These are phyloP conservation scores for Virgularia gustaviana DNA, from an alignment of 92 coral and sea anemone species.

Conservation along the genomic window DNA sequence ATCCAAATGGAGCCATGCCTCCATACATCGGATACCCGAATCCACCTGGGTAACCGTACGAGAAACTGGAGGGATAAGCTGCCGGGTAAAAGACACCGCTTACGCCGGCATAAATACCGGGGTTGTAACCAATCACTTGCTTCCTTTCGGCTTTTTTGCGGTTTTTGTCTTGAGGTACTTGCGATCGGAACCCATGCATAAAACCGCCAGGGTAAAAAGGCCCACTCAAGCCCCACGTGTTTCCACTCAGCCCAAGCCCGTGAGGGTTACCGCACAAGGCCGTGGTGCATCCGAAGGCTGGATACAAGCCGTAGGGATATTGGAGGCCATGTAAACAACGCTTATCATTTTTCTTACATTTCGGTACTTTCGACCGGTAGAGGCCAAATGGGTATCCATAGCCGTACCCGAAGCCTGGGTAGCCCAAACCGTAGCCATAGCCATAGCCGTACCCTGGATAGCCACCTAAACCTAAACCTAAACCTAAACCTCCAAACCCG, in stretches of 20 bases:
- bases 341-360: constrained; percentile 22
- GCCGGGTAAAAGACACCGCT: constrained; percentile 24
- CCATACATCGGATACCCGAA: background rate
- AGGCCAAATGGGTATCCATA: constrained; percentile 13
- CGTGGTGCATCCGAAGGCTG: constrained; percentile 23
- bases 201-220: constrained; percentile 29
- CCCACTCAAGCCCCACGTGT: constrained; percentile 10
- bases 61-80: background rate
- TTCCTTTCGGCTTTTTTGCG: constrained; percentile 38
- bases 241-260: constrained; percentile 1
- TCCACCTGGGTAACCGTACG: constrained; percentile 9
- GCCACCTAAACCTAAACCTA: constrained; percentile 19
- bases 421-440: background rate
- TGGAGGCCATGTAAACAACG: constrained; percentile 18
- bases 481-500: constrained; percentile 7
- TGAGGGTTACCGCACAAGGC: constrained; percentile 8
- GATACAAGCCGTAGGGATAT: constrained; percentile 23
- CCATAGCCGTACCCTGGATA: constrained; percentile 22
- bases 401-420: constrained; percentile 1
- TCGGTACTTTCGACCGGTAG: background rate
- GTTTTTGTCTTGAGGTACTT: background rate
- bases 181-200: background rate
- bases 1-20: constrained; percentile 5
- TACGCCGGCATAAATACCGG: constrained; percentile 68
- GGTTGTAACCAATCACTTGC: constrained; percentile 82